Evolutionary conservation across 2,113 vertebrate genomes (phyloP).

Genomic region (Campylorhamphus procurvoides): DNA sequence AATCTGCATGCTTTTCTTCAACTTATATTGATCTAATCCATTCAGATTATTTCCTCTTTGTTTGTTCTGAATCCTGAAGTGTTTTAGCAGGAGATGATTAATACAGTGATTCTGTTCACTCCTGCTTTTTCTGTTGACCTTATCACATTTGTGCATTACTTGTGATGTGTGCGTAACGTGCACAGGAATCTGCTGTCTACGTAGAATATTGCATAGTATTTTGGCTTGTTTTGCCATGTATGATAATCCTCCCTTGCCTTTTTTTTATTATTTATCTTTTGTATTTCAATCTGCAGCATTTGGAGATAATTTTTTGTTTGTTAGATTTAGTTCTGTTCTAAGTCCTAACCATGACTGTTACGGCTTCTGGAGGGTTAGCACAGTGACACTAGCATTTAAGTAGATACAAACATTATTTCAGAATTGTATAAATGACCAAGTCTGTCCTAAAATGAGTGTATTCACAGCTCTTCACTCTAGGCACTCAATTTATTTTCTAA

Average conservation of each 20-base stretch:
- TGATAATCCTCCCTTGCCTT: rapidly evolving
- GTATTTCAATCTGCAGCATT: neutral
- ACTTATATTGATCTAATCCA: neutral
- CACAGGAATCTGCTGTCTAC: neutral
- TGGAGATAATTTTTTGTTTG: neutral
- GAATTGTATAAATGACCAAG: neutral
- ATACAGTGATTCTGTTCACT: neutral
- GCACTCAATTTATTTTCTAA: neutral
- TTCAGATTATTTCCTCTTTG: neutral
- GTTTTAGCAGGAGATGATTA: neutral
- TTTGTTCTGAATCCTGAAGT: neutral
- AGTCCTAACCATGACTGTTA: neutral
- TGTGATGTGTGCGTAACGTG: neutral
- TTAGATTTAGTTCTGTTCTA: neutral
- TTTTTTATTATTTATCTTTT: neutral
- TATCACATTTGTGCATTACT: neutral
- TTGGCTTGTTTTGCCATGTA: neutral
- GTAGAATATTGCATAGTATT: neutral
- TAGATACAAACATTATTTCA: neutral
- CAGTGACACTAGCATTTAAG: neutral
- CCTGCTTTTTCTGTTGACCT: neutral
- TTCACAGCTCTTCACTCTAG: neutral
- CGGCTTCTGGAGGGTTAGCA: neutral
- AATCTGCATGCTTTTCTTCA: neutral
- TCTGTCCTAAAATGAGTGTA: neutral